Evolutionary conservation across 1,140 invertebrate species (phyloP).

Genomic region (Mamestra configurata): DNA sequence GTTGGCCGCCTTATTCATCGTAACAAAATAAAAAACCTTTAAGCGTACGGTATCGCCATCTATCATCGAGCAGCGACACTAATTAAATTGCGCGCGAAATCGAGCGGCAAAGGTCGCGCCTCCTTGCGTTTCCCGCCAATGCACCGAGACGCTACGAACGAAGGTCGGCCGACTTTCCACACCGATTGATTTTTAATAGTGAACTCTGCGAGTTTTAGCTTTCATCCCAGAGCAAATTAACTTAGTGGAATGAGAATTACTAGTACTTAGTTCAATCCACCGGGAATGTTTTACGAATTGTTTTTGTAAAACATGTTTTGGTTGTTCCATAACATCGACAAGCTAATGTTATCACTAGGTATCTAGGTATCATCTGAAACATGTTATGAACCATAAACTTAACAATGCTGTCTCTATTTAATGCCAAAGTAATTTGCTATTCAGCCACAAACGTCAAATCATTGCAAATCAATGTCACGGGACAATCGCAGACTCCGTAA

Average conservation of each 20-base stretch:
- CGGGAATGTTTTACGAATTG: not conserved
- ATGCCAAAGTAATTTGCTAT: not conserved
- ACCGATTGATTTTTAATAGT: slow-evolving; percentile 86
- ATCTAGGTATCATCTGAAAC: too few species aligned
- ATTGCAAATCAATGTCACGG: not conserved
- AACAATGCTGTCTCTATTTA: too few species aligned
- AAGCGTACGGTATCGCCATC: slow-evolving; percentile 70
- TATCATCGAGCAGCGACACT: slow-evolving; percentile 73
- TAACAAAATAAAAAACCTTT: too few species aligned
- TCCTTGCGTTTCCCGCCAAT: slow-evolving; percentile 82
- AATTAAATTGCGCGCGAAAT: slow-evolving; percentile 80
- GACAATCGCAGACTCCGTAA: too few species aligned
- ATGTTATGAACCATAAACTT: too few species aligned
- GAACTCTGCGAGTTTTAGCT: slow-evolving; percentile 78
- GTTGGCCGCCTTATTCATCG: slow-evolving; percentile 30
- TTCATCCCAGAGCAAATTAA: slow-evolving; percentile 82
- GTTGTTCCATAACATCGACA: too few species aligned
- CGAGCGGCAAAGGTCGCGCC: slow-evolving; percentile 83
- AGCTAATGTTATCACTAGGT: too few species aligned
- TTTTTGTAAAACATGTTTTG: too few species aligned
- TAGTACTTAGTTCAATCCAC: slow-evolving; percentile 52
- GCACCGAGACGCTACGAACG: slow-evolving; percentile 80
- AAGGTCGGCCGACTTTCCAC: slow-evolving; percentile 80
- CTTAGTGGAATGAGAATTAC: slow-evolving; percentile 73
- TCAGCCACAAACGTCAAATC: not conserved